Evolutionary conservation across 2,888 invertebrate species (phyloP).

Genomic region (Drosophila mimica): DNA sequence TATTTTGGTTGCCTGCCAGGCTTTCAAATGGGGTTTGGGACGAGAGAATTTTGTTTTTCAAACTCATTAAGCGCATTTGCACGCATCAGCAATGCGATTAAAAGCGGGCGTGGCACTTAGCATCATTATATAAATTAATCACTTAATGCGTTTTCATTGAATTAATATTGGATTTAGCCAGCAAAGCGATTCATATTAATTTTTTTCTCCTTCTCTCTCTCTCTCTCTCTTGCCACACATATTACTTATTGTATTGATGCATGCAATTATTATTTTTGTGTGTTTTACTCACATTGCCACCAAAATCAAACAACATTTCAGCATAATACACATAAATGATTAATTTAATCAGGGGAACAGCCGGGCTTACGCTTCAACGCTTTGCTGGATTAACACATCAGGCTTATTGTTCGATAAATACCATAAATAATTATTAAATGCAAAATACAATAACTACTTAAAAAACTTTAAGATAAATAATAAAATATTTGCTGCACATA

Average conservation of each 20-base stretch:
- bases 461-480: background rate
- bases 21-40: slow-evolving; percentile 9
- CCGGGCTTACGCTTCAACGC: slow-evolving; percentile 54
- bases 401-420: slow-evolving; percentile 45
- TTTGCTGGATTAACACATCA: slow-evolving; percentile 66
- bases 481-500: background rate
- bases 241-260: slow-evolving; percentile 4
- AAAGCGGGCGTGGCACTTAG: slow-evolving; percentile 24
- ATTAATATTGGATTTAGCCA: slow-evolving; percentile 68
- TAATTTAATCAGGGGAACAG: slow-evolving; percentile 65
- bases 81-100: slow-evolving; percentile 58
- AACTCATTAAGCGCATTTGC: slow-evolving; percentile 69
- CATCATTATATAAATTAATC: slow-evolving; percentile 63
- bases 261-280: slow-evolving; percentile 10
- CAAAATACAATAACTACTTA: background rate
- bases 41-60: slow-evolving; percentile 37
- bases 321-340: slow-evolving; percentile 49
- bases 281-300: slow-evolving; percentile 6
- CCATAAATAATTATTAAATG: slow-evolving; percentile 55
- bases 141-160: slow-evolving; percentile 62
- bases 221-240: no score
- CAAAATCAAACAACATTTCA: slow-evolving; percentile 58
- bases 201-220: background rate
- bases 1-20: slow-evolving; percentile 27
- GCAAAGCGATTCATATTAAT: slow-evolving; percentile 20